Percentiles rank a stretch among this genome's conserved stretches.
Evolutionary conservation across 1,140 invertebrate genomes (phyloP).

Genomic region (Formica exsecta): DNA sequence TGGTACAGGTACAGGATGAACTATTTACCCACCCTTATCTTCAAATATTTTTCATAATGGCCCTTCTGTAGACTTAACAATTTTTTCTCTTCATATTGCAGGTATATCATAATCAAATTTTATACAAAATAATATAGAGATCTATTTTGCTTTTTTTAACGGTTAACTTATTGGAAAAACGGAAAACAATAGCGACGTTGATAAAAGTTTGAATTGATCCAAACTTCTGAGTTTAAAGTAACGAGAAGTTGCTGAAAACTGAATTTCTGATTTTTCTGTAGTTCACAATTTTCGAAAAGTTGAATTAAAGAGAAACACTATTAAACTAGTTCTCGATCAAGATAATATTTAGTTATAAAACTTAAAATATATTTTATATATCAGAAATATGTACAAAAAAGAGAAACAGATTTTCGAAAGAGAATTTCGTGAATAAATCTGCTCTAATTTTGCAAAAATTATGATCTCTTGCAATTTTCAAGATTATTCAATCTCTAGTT

Average conservation of each 20-base stretch:
- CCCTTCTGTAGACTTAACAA: too few species aligned
- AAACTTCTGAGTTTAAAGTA: slow-evolving; percentile 8
- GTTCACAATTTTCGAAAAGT: slow-evolving; percentile 13
- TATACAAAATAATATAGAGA: background rate
- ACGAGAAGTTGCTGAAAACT: slow-evolving; percentile 1
- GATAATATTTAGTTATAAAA: slow-evolving; percentile 2
- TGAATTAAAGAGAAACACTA: background rate
- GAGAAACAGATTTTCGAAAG: too few species aligned
- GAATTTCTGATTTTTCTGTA: background rate
- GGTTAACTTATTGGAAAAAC: background rate
- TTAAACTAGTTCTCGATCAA: background rate
- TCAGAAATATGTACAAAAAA: background rate
- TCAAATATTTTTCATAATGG: background rate
- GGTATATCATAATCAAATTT: background rate
- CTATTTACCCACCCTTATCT: slow-evolving; percentile 73
- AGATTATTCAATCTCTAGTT: slow-evolving; percentile 4
- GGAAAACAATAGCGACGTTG: background rate
- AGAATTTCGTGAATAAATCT: background rate
- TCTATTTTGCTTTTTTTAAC: background rate
- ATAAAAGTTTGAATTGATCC: background rate
- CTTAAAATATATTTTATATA: background rate
- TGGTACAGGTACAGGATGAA: slow-evolving; percentile 9
- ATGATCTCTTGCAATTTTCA: background rate
- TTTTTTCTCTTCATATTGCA: too few species aligned
- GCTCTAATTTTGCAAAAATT: background rate